Percentiles rank a stretch among this genome's conserved stretches.
phyloP scores from a whole-genome alignment of 2,113 vertebrate species.

The Elephantulus edwardii region DNA sequence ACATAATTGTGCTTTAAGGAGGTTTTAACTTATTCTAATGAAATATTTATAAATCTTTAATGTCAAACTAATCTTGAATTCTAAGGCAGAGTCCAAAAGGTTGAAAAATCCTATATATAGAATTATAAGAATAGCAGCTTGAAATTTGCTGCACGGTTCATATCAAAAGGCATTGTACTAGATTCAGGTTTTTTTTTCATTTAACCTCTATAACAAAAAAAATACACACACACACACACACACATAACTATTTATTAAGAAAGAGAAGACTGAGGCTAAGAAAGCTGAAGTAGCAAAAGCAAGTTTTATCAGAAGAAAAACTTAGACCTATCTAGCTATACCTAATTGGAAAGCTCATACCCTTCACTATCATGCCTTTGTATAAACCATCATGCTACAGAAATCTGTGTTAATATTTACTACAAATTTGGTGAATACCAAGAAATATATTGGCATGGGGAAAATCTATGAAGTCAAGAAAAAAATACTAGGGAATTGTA shows the following conservation, averaged over 20 bases:
- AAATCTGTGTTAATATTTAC: background rate
- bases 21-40: slow-evolving; percentile 14
- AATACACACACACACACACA: background rate
- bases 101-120: background rate
- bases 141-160: background rate
- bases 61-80: background rate
- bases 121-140: background rate
- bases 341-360: background rate
- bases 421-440: background rate
- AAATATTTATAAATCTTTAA: slow-evolving; percentile 37
- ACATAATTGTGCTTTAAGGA: background rate
- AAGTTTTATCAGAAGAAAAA: background rate
- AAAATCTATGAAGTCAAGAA: background rate
- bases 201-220: background rate
- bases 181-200: background rate
- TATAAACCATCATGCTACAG: background rate
- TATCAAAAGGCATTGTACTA: background rate
- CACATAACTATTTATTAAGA: background rate
- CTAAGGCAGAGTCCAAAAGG: background rate
- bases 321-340: background rate
- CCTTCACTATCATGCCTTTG: background rate
- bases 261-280: background rate
- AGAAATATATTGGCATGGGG: background rate
- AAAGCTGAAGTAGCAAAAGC: background rate
- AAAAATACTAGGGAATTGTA: background rate